Evolutionary conservation across 2,797 vertebrate genomes (phyloP).

Genomic region (Smutsia temminckii): DNA sequence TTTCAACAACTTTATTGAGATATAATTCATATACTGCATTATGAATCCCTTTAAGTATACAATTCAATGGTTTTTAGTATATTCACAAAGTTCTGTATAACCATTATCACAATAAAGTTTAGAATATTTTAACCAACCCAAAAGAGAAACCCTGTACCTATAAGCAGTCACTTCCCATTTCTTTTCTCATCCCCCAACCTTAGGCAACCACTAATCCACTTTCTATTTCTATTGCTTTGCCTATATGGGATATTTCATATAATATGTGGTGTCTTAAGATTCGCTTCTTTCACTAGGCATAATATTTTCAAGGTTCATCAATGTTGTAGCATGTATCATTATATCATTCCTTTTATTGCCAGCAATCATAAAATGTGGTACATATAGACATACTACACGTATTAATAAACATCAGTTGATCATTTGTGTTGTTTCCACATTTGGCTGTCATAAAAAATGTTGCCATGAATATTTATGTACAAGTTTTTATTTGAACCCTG

Average conservation of each 20-base stretch:
- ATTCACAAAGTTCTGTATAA: background rate
- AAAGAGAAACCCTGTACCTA: background rate
- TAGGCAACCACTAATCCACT: background rate
- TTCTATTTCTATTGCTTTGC: background rate
- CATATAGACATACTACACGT: background rate
- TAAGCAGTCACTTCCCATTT: background rate
- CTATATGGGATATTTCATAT: background rate
- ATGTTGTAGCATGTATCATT: background rate
- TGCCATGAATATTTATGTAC: background rate
- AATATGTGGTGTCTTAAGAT: background rate
- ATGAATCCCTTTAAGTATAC: background rate
- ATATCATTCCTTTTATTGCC: background rate
- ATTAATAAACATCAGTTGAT: background rate
- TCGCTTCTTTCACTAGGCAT: background rate
- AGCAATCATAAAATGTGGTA: background rate
- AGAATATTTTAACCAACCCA: background rate
- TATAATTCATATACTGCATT: background rate
- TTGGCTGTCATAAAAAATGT: background rate
- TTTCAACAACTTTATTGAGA: background rate
- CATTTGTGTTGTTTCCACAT: background rate
- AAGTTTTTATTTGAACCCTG: background rate
- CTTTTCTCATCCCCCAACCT: background rate
- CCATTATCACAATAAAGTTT: background rate
- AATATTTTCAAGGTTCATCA: background rate
- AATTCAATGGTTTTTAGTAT: background rate